Evolutionary conservation across 2,113 vertebrate species (phyloP).

Genomic region (Toxotes chatareus): DNA sequence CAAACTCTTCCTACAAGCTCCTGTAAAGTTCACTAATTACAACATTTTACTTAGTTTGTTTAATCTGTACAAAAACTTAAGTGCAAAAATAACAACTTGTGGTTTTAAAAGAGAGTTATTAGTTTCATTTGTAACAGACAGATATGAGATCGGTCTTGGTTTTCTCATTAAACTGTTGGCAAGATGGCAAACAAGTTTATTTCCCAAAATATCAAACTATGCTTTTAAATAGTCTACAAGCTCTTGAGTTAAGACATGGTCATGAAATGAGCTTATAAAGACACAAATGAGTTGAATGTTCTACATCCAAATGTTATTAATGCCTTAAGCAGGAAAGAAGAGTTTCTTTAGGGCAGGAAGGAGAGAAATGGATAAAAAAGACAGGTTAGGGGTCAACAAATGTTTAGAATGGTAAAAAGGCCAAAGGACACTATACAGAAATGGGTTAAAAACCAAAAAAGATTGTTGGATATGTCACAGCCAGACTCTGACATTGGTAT

Average conservation of each 20-base stretch:
- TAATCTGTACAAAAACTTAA: background rate
- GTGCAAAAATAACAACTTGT: too few species aligned
- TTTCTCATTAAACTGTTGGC: background rate
- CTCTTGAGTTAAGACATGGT: constrained; percentile 10
- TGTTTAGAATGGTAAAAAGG: background rate
- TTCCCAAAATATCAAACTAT: background rate
- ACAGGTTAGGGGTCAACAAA: background rate
- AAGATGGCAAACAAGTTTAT: background rate
- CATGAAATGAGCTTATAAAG: constrained; percentile 34
- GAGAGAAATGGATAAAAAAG: background rate
- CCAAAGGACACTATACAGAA: background rate
- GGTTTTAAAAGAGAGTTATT: background rate
- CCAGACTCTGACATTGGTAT: background rate
- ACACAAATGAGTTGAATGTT: constrained; percentile 19
- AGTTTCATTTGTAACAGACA: background rate
- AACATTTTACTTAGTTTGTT: background rate
- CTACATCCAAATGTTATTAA: background rate
- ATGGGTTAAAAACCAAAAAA: background rate
- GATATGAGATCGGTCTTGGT: too few species aligned
- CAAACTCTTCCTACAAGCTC: background rate
- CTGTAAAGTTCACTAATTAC: background rate
- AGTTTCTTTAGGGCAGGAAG: background rate
- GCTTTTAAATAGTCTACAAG: background rate
- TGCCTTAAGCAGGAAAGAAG: constrained; percentile 16
- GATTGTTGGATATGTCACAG: background rate